phyloP scores from a whole-genome alignment of 2,888 invertebrate species.

The Latrodectus elegans region DNA sequence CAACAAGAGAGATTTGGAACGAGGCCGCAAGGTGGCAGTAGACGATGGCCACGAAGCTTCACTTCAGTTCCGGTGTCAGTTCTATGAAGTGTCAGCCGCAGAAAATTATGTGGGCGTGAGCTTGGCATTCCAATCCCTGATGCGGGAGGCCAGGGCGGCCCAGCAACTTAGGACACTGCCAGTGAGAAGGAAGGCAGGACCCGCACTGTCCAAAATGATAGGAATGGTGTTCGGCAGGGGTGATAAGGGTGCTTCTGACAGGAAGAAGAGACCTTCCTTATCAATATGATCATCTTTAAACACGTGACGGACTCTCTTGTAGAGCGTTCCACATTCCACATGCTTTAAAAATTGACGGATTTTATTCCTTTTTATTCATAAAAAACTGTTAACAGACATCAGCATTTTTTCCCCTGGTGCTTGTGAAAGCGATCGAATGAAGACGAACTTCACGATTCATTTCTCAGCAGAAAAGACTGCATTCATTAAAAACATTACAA shows the following conservation, averaged over 20 bases:
- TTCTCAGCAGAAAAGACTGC: too few species aligned
- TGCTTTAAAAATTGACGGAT: too few species aligned
- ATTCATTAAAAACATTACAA: too few species aligned
- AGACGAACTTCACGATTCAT: neutral
- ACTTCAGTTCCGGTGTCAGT: slow-evolving; percentile 81
- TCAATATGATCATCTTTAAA: slow-evolving; percentile 53
- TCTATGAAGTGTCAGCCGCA: slow-evolving; percentile 87
- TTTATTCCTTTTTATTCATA: too few species aligned
- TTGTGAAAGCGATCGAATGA: too few species aligned
- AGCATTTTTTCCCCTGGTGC: too few species aligned
- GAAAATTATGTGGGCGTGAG: slow-evolving; percentile 85
- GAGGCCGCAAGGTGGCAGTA: slow-evolving; percentile 78
- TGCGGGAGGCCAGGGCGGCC: slow-evolving; percentile 78
- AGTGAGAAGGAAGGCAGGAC: slow-evolving; percentile 78
- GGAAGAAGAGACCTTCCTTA: slow-evolving; percentile 70
- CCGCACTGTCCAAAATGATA: slow-evolving; percentile 82
- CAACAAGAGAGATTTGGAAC: slow-evolving; percentile 84
- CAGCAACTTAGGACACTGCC: slow-evolving; percentile 82
- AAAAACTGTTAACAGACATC: too few species aligned
- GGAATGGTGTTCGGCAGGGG: slow-evolving; percentile 82
- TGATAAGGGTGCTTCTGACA: slow-evolving; percentile 47
- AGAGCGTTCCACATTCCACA: neutral
- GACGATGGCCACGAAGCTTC: slow-evolving; percentile 87
- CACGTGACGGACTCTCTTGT: neutral
- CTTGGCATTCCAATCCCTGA: slow-evolving; percentile 82